Conservation (phyloP, 2,888 invertebrate species). For the Philopedon plagiatum region DNA sequence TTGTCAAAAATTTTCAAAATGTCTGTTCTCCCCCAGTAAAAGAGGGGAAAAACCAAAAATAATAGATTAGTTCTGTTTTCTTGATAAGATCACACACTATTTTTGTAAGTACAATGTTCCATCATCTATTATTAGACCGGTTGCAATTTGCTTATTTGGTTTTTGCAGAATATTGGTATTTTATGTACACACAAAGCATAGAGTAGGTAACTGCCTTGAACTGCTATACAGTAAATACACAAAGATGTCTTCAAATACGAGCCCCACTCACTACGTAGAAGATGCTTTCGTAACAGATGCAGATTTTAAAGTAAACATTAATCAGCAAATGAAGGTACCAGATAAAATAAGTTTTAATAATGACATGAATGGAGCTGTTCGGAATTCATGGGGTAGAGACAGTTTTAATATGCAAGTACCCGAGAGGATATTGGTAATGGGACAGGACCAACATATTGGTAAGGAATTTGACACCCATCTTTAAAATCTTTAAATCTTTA, state of each 20-base stretch:
- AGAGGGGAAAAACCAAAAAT: neutral
- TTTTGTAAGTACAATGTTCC: slow-evolving; percentile 14
- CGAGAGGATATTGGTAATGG: slow-evolving; percentile 91
- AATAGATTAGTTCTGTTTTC: slow-evolving; percentile 4
- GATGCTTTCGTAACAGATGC: slow-evolving; percentile 75
- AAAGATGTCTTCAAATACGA: slow-evolving; percentile 74
- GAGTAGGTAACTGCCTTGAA: neutral
- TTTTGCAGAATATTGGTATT: slow-evolving; percentile 9
- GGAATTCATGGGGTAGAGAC: slow-evolving; percentile 77
- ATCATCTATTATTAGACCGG: slow-evolving; percentile 1
- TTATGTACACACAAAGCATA: neutral
- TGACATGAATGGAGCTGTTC: slow-evolving; percentile 76
- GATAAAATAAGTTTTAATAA: slow-evolving; percentile 84
- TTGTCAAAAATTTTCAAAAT: slow-evolving; percentile 10
- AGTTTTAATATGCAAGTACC: slow-evolving; percentile 94
- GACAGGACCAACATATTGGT: slow-evolving; percentile 81
- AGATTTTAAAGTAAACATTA: slow-evolving; percentile 83
- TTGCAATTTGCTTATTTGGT: neutral
- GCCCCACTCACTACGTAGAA: slow-evolving; percentile 76
- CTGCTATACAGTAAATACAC: neutral
- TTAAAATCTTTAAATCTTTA: too few relatives aligned
- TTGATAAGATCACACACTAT: neutral
- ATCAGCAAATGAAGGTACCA: slow-evolving; percentile 86
- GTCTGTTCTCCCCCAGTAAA: neutral
- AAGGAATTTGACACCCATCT: slow-evolving; percentile 48